A percentile compares a stretch with the other conserved stretches of the same genome.
Evolutionary conservation across 2,797 vertebrate genomes (phyloP).

Genomic region (Melanotaenia nigrans): DNA sequence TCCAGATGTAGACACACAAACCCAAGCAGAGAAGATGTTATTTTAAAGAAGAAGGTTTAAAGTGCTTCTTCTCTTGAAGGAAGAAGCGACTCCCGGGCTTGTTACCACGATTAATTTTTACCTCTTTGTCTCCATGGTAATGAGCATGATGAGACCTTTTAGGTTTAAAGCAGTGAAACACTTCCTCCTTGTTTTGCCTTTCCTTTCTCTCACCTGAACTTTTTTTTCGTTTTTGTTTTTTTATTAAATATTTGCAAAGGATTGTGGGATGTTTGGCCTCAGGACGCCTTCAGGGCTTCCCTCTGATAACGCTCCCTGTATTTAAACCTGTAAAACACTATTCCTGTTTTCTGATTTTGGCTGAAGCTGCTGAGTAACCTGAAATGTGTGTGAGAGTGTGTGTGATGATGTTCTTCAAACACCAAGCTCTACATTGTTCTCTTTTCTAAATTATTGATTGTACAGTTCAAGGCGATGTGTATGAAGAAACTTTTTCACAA

Average conservation of each 20-base stretch:
- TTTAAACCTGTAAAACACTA: constrained; percentile 65
- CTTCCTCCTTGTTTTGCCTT: constrained; percentile 20
- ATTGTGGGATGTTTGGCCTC: constrained; percentile 21
- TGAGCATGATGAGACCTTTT: no score
- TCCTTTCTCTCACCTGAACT: constrained; percentile 12
- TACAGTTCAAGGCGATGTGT: constrained; percentile 67
- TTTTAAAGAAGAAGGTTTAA: no score
- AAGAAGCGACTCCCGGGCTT: no score
- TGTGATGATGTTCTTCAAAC: constrained; percentile 37
- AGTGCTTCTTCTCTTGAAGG: no score
- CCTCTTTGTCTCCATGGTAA: no score
- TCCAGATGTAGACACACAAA: no score
- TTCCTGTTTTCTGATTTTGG: constrained; percentile 39
- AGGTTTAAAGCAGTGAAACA: background rate
- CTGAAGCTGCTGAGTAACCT: constrained; percentile 65
- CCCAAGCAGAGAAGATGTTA: no score
- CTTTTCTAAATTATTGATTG: constrained; percentile 82
- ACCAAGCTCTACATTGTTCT: constrained; percentile 45
- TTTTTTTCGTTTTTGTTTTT: background rate
- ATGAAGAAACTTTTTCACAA: constrained; percentile 77
- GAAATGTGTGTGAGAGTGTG: constrained; percentile 18
- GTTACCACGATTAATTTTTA: no score
- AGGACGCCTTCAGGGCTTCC: constrained; percentile 1
- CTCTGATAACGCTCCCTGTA: constrained; percentile 32
- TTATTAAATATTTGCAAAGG: constrained; percentile 18